Evolutionary conservation across 2,888 invertebrate genomes (phyloP).

Genomic region (Eledona agricola): DNA sequence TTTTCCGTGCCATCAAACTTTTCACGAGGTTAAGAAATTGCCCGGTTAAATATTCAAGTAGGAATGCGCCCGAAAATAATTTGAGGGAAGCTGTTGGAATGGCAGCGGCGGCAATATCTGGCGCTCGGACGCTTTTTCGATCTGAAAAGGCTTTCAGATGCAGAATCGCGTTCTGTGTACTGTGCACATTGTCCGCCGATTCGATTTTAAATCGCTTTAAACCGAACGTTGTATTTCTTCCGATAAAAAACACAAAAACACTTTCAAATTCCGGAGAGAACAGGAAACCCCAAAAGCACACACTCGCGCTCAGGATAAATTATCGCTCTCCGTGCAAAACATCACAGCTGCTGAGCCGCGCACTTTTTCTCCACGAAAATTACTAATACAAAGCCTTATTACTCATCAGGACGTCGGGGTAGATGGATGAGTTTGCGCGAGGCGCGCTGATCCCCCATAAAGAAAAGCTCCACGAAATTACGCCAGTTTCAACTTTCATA

Average conservation of each 20-base stretch:
- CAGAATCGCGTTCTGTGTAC: conserved; percentile 14
- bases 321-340: conserved; percentile 13
- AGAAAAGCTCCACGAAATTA: conserved; percentile 17
- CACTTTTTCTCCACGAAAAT: conserved; percentile 14
- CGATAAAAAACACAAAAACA: conserved; percentile 19
- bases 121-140: conserved; percentile 9
- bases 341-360: conserved; percentile 14
- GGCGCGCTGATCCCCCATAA: conserved; percentile 23
- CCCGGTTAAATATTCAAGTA: conserved; percentile 38
- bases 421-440: conserved; percentile 17
- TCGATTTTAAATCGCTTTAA: conserved; percentile 20
- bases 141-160: conserved; percentile 11
- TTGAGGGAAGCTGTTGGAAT: too few species aligned
- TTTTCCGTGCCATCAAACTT: conserved; percentile 31
- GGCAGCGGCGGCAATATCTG: conserved; percentile 28
- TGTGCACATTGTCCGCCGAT: conserved; percentile 7
- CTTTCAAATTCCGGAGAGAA: conserved; percentile 14
- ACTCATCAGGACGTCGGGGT: conserved; percentile 17
- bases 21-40: conserved; percentile 30
- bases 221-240: conserved; percentile 21
- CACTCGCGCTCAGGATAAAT: conserved; percentile 2
- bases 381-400: conserved; percentile 30
- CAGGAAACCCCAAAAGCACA: conserved; percentile 5
- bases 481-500: conserved; percentile 38
- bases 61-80: too few species aligned